phyloP scores from a whole-genome alignment of 2,797 vertebrate species.

The Cephalopachus bancanus region DNA sequence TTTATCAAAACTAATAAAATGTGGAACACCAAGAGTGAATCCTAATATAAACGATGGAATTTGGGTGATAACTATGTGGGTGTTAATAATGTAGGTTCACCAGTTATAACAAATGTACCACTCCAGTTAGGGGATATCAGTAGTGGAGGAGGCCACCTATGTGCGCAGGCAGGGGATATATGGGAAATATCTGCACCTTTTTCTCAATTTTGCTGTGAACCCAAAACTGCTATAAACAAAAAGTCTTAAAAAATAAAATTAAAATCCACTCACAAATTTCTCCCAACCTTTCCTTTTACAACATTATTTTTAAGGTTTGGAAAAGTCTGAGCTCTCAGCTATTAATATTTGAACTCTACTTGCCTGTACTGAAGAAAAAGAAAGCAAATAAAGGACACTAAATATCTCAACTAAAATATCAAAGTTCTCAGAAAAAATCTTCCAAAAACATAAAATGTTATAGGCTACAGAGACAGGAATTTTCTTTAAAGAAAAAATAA shows the following conservation, averaged over 20 bases:
- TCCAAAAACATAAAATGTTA: not conserved
- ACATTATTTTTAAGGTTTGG: not conserved
- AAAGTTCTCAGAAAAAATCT: slow-evolving; percentile 1
- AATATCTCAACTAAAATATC: not conserved
- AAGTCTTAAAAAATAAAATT: not conserved
- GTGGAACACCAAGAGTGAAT: not conserved
- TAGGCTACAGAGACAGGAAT: not conserved
- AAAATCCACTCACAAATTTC: not conserved
- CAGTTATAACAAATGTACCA: not conserved
- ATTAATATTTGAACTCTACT: not conserved
- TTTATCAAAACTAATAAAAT: not conserved
- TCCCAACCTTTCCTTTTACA: not conserved
- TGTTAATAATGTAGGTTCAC: not conserved
- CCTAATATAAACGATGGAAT: not conserved
- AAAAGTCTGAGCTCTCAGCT: not conserved
- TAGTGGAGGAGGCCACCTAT: not conserved
- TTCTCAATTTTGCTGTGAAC: not conserved
- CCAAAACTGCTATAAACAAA: not conserved
- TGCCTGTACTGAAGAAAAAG: not conserved
- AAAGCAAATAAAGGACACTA: not conserved
- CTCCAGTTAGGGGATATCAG: not conserved
- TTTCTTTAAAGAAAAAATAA: not conserved
- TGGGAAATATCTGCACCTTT: not conserved
- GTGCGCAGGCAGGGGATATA: not conserved
- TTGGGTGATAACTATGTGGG: not conserved